Base-by-base conservation (phyloP, 1,140 invertebrate genomes). In the Leptinotarsa undecemlineata region DNA sequence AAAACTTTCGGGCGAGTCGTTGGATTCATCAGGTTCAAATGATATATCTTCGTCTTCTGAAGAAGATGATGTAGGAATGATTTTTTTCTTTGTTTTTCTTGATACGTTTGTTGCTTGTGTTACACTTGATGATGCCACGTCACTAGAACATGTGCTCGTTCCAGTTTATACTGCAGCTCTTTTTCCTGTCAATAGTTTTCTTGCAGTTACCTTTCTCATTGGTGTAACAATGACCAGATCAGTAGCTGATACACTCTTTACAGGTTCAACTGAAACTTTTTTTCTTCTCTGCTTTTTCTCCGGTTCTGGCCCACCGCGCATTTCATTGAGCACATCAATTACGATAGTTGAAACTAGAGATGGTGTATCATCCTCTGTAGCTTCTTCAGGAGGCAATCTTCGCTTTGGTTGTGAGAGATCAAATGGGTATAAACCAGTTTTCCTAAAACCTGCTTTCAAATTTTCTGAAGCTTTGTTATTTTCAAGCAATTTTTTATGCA, bases 11-110 rank as follows among this genome's bases (percentile, higher is more conserved):
- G 51, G 51, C 14, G n/a, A 57, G 51, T 57, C n/a, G 51, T 57
- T n/a, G n/a, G n/a, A 57, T 57, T 57, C 51, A 57, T 57, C 51
- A 17, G 51, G 51, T 57, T 57, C 51, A 57, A 17, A 57, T 57
- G 51, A 57, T 17, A 3, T 57, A 57, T 57, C 51, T 57, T 57
- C 51, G 51, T 17, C 51, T 57, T 57, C 51, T 57, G 51, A 57
- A n/a, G 15, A 57, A 57, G 51, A 57, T 57, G 51, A n/a, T 57
- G n/a, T 57, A 57, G 51, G 1, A 57, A 57, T 57, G 14, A 57
- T 57, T 17, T 57, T 57, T 57, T 17, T 57, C 14, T 57, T 57
- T 57, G 51, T 57, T 57, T 57, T 17, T 51, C 17, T 57, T 57
- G 2, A 17, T 57, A 57, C 15, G 4, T 57, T 57, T 57, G 51